Base-by-base conservation (phyloP, 2,888 invertebrate genomes). In the Pristionchus mayeri region DNA sequence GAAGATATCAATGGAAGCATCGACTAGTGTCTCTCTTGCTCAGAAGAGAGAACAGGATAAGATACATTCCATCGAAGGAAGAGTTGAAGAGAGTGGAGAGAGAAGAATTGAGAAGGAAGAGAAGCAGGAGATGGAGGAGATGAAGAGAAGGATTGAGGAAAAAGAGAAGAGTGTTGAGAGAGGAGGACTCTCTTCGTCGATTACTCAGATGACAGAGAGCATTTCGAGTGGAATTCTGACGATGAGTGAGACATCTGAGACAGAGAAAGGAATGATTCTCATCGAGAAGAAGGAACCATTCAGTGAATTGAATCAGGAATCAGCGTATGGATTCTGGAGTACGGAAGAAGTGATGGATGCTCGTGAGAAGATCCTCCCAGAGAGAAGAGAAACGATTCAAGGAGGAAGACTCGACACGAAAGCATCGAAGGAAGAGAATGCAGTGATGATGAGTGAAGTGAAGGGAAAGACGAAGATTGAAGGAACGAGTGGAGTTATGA, bases 261-360 rank as follows among this genome's bases (percentile, higher is more conserved):
- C 44, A 44, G 44, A 9, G 44, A 44, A 44, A 9, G 7, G 7
- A 44, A 44, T 44, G 7, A 13, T 44, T 44, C 44, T n/a, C n/a
- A n/a, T n/a, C n/a, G n/a, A 44, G 44, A 9, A 13, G 44, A 44
- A 44, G 44, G 13, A 44, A 44, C 44, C 6, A 44, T 48, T 44
- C 44, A 9, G 44, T 44, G 44, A 87, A 30, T 79, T 85, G n/a
- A 83, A 67, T 13, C 86, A 87, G 27, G 80, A 86, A 79, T 60
- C 63, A 6, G 60, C 85, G 24, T 34, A 79, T 40, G 86, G 86
- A 79, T 86, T 87, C 84, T 87, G 87, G 87, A 86, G 71, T 40
- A 87, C 88, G n/a, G 71, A 84, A 9, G 52, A 34, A 21, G 30
- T 11, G 24, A 24, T 27, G 21, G 67, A 44, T 6, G 48, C 44